phyloP scores from a whole-genome alignment of 1,140 invertebrate species.

The Saccostrea cuccullata region DNA sequence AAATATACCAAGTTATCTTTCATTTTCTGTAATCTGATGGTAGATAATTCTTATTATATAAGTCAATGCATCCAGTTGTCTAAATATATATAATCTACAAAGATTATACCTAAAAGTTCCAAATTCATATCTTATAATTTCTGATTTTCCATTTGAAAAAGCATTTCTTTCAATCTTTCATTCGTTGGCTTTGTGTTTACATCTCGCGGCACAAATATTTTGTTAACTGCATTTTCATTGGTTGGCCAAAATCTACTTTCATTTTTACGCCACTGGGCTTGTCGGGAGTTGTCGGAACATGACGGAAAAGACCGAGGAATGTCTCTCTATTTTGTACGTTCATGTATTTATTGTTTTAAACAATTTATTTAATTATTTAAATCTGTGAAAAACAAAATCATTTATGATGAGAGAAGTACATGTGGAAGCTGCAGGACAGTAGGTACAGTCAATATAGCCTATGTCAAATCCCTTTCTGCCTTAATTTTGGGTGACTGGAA shows the following conservation, averaged over 20 bases:
- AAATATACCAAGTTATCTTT: neutral
- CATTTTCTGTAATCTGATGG: neutral
- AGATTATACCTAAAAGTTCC: neutral
- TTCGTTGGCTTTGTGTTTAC: conserved; percentile 14
- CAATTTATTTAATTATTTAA: no score
- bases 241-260: neutral
- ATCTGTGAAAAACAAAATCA: no score
- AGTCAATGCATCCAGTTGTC: neutral
- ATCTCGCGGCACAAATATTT: conserved; percentile 20
- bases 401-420: no score
- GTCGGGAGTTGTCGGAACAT: no score
- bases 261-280: neutral
- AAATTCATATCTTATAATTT: neutral
- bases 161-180: neutral
- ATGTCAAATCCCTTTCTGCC: no score
- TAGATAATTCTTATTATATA: neutral
- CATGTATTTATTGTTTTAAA: no score
- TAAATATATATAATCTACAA: neutral
- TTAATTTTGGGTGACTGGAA: no score
- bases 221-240: neutral
- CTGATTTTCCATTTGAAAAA: neutral
- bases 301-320: no score
- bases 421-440: no score
- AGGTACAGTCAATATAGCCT: no score
- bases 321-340: no score